A percentile compares a stretch with the other conserved stretches of the same genome.
Conservation (phyloP, 2,113 vertebrate species). For the Tragelaphus strepsiceros region DNA sequence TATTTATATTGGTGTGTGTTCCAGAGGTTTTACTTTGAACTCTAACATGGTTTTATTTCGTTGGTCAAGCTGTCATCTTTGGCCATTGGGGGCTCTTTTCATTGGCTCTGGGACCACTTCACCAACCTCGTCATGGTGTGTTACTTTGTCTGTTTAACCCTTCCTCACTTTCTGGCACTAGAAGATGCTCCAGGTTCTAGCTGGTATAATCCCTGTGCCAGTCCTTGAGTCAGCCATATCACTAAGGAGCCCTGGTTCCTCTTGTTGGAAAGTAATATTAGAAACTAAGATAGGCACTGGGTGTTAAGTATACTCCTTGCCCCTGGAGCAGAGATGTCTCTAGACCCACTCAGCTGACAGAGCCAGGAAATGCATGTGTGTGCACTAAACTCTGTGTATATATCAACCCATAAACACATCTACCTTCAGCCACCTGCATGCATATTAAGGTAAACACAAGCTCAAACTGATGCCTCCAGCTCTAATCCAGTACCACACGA, state of each 20-base stretch:
- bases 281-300: background rate
- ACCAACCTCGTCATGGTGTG: rapidly evolving
- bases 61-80: background rate
- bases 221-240: background rate
- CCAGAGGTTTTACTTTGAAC: rapidly evolving
- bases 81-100: rapidly evolving
- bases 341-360: background rate
- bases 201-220: background rate
- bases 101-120: background rate
- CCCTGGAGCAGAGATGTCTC: background rate
- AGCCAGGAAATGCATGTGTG: background rate
- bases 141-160: background rate
- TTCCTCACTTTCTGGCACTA: background rate
- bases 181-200: background rate
- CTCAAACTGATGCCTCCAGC: rapidly evolving
- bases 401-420: background rate
- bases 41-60: background rate
- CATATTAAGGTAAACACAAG: rapidly evolving
- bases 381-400: background rate
- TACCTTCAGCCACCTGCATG: background rate
- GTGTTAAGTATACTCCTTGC: background rate
- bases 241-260: background rate
- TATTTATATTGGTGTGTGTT: background rate
- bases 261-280: background rate
- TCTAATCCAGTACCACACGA: rapidly evolving